Percentiles rank a stretch among this genome's conserved stretches.
Evolutionary conservation across 2,113 vertebrate species (phyloP).

Genomic region (Chloroceryle aenea): DNA sequence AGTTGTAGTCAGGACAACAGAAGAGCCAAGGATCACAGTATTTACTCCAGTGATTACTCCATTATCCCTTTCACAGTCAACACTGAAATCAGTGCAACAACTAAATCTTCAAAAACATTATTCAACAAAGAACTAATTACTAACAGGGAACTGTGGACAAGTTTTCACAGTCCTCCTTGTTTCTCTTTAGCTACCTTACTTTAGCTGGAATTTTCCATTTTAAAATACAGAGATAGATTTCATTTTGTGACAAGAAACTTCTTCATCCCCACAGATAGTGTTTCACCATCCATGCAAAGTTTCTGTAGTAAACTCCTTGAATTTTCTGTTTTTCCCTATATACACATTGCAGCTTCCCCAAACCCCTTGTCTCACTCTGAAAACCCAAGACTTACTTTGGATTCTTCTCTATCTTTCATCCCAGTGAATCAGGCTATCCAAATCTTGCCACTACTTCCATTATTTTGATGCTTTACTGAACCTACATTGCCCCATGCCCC

Average conservation of each 20-base stretch:
- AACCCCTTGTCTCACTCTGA: neutral
- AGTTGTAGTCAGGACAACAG: neutral
- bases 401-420: neutral
- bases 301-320: neutral
- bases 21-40: neutral
- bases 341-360: neutral
- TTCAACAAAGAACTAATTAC: neutral
- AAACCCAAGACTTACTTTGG: neutral
- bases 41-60: neutral
- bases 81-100: neutral
- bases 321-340: neutral
- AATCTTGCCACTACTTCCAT: neutral
- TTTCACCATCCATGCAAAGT: neutral
- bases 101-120: neutral
- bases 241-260: neutral
- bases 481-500: neutral
- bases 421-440: neutral
- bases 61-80: neutral
- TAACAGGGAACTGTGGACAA: neutral
- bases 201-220: neutral
- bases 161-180: neutral
- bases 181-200: neutral
- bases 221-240: neutral
- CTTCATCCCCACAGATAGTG: rapidly evolving
- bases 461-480: neutral